Base-by-base conservation (phyloP, 2,888 invertebrate species). In the Plagodis pulveraria region DNA sequence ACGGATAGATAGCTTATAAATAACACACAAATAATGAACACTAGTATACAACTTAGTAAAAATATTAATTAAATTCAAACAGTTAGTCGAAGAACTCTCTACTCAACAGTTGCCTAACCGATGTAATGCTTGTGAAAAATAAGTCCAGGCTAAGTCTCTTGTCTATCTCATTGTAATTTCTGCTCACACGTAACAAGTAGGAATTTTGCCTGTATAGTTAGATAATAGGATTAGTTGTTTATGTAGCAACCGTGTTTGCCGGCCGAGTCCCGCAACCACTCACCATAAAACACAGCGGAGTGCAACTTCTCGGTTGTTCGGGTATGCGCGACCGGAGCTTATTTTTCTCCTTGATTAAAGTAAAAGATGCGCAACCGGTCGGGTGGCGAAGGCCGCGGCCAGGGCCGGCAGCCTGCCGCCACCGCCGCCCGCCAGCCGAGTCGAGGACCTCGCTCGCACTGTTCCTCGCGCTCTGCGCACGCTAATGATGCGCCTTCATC, bases 291-390 rank as follows among this genome's bases (percentile, higher is more conserved):
- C 86, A 86, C 86, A 74, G 76, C 68, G 75, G 77, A 76, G 80
- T 80, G 83, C 80, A 81, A 77, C 81, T 81, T 77, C 83, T 81
- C 83, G 84, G 81, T 82, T 83, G 81, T 88, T 87, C 76, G 88
- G 84, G 84, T 83, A 84, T 82, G 84, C 80, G 61, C 53, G 78
- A 74, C 78, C 80, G 72, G 74, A 77, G 81, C 74, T 84, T 84
- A 81, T 86, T 90, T 90, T 90, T 90, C 86, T 73, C 82, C 80
- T 82, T 88, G 91, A 91, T 91, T 91, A 89, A 89, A 90, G 89
- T 84, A 87, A 87, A 87, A 89, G 89, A 91, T 87, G 90, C 84
- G 77, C 87, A 89, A 92, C 91, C 91, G 91, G 91, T 92, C 84
- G 79, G 72, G 77, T 77, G 69, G 80, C 87, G 89, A 90, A 91